Base-by-base conservation (phyloP, 2,888 invertebrate genomes). In the Coleophora deauratella region DNA sequence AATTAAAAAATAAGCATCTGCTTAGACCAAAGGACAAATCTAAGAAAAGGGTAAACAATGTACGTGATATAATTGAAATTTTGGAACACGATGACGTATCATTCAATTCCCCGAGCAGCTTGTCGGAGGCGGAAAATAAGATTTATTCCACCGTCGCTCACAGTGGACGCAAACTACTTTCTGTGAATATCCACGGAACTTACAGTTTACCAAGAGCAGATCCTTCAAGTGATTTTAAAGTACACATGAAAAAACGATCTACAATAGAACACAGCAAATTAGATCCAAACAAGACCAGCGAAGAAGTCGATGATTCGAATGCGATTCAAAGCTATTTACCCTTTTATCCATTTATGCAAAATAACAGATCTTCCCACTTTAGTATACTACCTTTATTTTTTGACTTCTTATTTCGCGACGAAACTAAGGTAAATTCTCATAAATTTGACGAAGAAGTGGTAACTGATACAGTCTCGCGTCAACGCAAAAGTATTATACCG, bases 11-110 rank as follows among this genome's bases (percentile, higher is more conserved):
- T 12, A 44, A 28, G 15, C 40, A 41, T 13, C 35, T 37, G 37
- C 52, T 47, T 37, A 45, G 33, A 38, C 43, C 42, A 14, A 34
- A 36, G 40, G 9, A 44, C 38, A 52, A 59, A 45, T 40, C 45
- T 42, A 52, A 66, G 47, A 60, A 59, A 43, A 70, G 54, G 55
- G 52, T 69, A 0, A 77, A 82, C 57, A 85, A 82, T 49, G 84
- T 85, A 50, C 67, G 62, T 35, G 84, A 85, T 48, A 73, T 85
- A 41, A 81, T 85, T 43, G 59, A 78, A 46, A 69, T 64, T 35
- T 51, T 82, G 41, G 70, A 80, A 50, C 55, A 47, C 33, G 62
- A 68, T 8, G 54, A 61, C 8, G 51, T 41, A 30, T 39, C 49
- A 15, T 44, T 59, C 41, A 51, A 50, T 42, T 43, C 50, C 30